Evolutionary conservation across 2,888 invertebrate genomes (phyloP).

Genomic region (Drosophila paramelanica): DNA sequence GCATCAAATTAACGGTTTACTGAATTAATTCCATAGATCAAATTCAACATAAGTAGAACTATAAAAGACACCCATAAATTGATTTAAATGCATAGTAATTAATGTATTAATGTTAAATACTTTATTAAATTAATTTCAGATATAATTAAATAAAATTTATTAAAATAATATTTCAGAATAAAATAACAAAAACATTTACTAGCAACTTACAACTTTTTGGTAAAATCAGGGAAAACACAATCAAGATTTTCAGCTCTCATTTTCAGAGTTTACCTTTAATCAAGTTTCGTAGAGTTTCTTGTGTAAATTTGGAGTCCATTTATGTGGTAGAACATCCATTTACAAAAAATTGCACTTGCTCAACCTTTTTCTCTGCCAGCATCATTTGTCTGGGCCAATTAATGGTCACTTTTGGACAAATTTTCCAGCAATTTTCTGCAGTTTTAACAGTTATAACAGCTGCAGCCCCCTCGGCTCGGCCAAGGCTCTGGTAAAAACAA

Average conservation of each 20-base stretch:
- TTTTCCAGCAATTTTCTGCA: constrained; percentile 44
- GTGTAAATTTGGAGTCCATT: background rate
- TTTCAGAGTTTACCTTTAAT: background rate
- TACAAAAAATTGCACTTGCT: constrained; percentile 4
- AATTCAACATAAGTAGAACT: too few species aligned
- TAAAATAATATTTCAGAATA: too few species aligned
- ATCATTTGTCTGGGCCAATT: constrained; percentile 57
- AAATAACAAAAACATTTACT: too few species aligned
- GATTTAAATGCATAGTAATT: background rate
- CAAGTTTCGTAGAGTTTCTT: background rate
- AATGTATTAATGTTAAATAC: background rate
- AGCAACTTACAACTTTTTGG: background rate
- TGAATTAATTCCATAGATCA: background rate
- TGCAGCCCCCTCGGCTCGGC: background rate
- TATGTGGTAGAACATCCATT: background rate
- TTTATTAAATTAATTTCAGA: background rate
- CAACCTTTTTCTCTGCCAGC: background rate
- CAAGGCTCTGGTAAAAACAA: constrained; percentile 31
- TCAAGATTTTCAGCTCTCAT: background rate
- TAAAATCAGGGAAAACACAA: too few species aligned
- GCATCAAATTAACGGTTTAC: background rate
- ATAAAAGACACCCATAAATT: background rate
- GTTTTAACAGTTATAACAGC: constrained; percentile 11
- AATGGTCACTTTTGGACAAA: constrained; percentile 57
- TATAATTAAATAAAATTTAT: too few species aligned